Evolutionary conservation across 2,797 vertebrate species (phyloP), one percentile per base, ranked within the genome.

Genomic region (Cichlasoma orientale): DNA sequence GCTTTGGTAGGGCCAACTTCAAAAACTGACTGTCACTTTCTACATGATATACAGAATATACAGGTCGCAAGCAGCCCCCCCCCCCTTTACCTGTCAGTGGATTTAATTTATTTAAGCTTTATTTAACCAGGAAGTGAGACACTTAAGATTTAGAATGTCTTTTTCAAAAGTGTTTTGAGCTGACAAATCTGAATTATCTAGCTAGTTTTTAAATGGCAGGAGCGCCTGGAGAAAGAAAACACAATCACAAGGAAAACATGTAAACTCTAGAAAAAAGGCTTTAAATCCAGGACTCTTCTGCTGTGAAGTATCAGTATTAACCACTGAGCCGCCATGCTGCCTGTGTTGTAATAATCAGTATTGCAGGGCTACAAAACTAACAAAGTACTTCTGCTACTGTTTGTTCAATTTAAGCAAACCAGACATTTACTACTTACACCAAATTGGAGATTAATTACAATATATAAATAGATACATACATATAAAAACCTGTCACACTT

Each of bases 281-380:
- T 27, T 44, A 44, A 21, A 44, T 10, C 21, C 9, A 66, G 6
- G 38, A 7, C 38, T 44, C 38, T 66, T 21, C 44, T 25, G 6
- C 38, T 66, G 38, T 66, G 23, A 47, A 16, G 59, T 9, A 47
- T 27, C 38, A 47, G 44, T 47, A 25, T 16, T 19, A 47, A 44
- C 61, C 16, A 19, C 61, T 66, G 44, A 66, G 9, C 23, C 61
- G 0, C 38, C 61, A 47, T 16, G 0, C 23, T 66, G 59, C 23
- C 61, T 27, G 9, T 66, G 38, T 19, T 19, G 23, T 3, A 27
- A 66, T 19, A 47, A 66, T 68, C 41, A 4, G 47, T 50, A 27
- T 7, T 47, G 41, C 27, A 27, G 41, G 29, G 2, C 41, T 50
- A 29, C 61, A 50, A 29, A 66, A 33, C 16, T 66, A 66, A 47